Base-by-base conservation (phyloP, 2,888 invertebrate genomes). In the Helobdella robusta region DNA sequence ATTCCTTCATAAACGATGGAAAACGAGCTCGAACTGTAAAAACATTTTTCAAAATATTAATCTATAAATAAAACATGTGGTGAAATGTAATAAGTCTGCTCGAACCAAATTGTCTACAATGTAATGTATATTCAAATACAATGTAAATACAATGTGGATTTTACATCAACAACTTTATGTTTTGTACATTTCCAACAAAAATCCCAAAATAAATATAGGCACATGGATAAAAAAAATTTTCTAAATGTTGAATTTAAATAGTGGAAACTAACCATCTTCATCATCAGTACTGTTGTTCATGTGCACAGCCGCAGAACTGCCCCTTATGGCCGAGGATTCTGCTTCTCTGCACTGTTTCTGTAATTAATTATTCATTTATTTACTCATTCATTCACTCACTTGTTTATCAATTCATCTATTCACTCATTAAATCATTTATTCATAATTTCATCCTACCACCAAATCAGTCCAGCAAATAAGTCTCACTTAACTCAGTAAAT, bases 261-360 rank as follows among this genome's bases (percentile, higher is more conserved):
- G n/a, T n/a, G n/a, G n/a, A n/a, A n/a, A 48, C 59, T 6, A 40
- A 66, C 62, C 61, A n/a, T 64, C 84, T 62, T 58, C 61, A n/a
- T 64, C 84, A 75, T 87, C 87, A 73, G 87, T 86, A 25, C 85
- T 85, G 73, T 85, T 86, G 74, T 85, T 85, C 3, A 84, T 82
- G 71, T 73, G 73, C 48, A 85, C 79, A 5, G 83, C 79, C 70
- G 84, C 82, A 18, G 82, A 77, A 68, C 82, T 79, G 69, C 82
- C 82, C 72, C 83, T 81, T 60, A 84, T 79, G 68, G 83, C 79
- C 68, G 82, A 82, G 32, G 80, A 78, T 66, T 84, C 78, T 15
- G 83, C 81, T 69, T 84, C 83, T 70, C 84, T 82, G 69, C 86
- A 82, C 74, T 87, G 85, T 73, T 82, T 82, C 85, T 86, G 59